These are phyloP conservation scores for Callithrix jacchus DNA, from an alignment of 2,113 vertebrate genomes.

Conservation along the genomic window DNA sequence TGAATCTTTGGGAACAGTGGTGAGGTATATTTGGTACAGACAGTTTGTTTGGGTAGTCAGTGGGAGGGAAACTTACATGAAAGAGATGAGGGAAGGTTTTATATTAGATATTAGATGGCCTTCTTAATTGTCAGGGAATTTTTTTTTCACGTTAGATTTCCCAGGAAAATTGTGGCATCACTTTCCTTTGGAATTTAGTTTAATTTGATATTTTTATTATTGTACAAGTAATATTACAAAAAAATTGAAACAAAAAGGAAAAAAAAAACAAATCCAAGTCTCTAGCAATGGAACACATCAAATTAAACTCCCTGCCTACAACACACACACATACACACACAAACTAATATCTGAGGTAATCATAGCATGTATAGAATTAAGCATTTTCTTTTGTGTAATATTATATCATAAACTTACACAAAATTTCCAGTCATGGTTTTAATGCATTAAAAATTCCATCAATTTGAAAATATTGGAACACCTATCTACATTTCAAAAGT, in stretches of 20 bases:
- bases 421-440: conserved; percentile 17
- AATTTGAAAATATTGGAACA: background rate
- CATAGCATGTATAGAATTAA: background rate
- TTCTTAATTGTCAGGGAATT: background rate
- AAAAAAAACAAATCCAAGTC: background rate
- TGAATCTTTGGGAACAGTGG: background rate
- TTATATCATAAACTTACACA: background rate
- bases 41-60: background rate
- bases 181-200: conserved; percentile 41
- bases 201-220: conserved; percentile 53
- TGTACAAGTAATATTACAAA: conserved; percentile 42
- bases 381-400: background rate
- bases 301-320: background rate
- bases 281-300: conserved; percentile 15
- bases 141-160: conserved; percentile 16
- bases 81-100: background rate
- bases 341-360: background rate
- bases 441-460: background rate
- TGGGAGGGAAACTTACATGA: background rate
- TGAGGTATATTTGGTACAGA: background rate
- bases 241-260: conserved; percentile 52
- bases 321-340: background rate
- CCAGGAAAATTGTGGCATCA: background rate
- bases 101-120: background rate
- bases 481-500: background rate